A percentile compares a stretch with the other conserved stretches of the same genome.
Evolutionary conservation across 2,797 vertebrate species (phyloP).

Genomic region (Ctenochaetus hawaiiensis): DNA sequence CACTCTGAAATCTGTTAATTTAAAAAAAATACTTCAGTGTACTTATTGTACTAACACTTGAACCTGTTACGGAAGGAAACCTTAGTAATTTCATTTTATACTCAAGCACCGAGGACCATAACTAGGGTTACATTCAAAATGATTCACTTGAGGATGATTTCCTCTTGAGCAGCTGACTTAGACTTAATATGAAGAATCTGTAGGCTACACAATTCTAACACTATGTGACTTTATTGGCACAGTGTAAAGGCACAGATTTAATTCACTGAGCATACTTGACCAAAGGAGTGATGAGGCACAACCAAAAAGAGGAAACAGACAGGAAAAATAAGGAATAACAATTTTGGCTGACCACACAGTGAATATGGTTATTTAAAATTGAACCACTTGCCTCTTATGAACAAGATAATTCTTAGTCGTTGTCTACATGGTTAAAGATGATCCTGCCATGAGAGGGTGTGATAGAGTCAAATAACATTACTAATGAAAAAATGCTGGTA

Average conservation of each 20-base stretch:
- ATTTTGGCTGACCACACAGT: constrained; percentile 55
- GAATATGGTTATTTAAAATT: constrained; percentile 52
- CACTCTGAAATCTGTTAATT: no score
- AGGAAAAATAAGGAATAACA: constrained; percentile 34
- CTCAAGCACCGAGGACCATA: no score
- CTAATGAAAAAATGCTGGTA: constrained; percentile 47
- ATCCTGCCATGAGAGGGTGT: constrained; percentile 43
- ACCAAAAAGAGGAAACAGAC: constrained; percentile 56
- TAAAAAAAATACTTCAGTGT: no score
- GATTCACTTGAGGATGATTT: not conserved
- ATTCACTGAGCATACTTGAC: constrained; percentile 68
- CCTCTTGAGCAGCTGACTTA: not conserved
- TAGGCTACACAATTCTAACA: constrained; percentile 48
- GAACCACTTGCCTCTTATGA: constrained; percentile 39
- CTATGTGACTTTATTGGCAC: constrained; percentile 75
- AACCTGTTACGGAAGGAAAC: no score
- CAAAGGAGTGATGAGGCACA: constrained; percentile 66
- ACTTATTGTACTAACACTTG: no score
- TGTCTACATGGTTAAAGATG: constrained; percentile 34
- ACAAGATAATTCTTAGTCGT: constrained; percentile 35
- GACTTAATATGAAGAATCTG: constrained; percentile 19
- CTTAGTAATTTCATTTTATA: no score
- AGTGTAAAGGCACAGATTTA: constrained; percentile 71
- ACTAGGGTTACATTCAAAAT: no score
- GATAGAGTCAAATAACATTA: constrained; percentile 44